phyloP scores from a whole-genome alignment of 2,888 invertebrate species.

The Synanthedon vespiformis region DNA sequence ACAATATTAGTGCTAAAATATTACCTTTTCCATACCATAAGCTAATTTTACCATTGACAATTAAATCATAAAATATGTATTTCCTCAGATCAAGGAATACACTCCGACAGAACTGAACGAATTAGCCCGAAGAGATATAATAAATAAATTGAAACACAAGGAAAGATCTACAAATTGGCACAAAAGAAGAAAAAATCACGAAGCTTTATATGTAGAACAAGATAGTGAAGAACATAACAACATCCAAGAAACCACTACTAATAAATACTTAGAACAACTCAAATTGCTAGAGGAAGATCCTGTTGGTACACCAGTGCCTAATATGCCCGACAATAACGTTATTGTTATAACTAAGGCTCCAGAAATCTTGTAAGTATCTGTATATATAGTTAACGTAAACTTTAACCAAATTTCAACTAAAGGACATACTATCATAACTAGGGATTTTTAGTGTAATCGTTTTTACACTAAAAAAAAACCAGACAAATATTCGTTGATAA shows the following conservation, averaged over 20 bases:
- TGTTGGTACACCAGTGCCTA: conserved; percentile 39
- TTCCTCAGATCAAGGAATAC: conserved; percentile 46
- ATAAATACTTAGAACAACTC: conserved; percentile 29
- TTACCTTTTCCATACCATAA: too few relatives aligned
- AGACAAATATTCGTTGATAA: too few relatives aligned
- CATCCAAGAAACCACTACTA: conserved; percentile 22
- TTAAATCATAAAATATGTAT: too few relatives aligned
- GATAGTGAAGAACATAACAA: conserved; percentile 5
- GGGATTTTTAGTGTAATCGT: too few relatives aligned
- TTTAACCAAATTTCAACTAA: too few relatives aligned
- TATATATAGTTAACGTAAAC: not conserved
- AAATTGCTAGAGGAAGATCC: conserved; percentile 55
- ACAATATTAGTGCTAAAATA: too few relatives aligned
- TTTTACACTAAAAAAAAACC: too few relatives aligned
- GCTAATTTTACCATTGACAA: too few relatives aligned
- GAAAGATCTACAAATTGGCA: conserved; percentile 28
- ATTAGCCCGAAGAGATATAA: conserved; percentile 41
- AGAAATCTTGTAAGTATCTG: conserved; percentile 25
- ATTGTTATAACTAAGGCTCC: conserved; percentile 37
- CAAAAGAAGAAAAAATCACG: conserved; percentile 14
- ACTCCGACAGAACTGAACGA: conserved; percentile 53
- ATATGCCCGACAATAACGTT: conserved; percentile 42
- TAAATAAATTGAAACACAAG: conserved; percentile 28
- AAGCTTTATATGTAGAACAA: conserved; percentile 11
- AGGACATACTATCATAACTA: too few relatives aligned